Conservation (phyloP, 2,113 vertebrate genomes). For the Sander lucioperca region DNA sequence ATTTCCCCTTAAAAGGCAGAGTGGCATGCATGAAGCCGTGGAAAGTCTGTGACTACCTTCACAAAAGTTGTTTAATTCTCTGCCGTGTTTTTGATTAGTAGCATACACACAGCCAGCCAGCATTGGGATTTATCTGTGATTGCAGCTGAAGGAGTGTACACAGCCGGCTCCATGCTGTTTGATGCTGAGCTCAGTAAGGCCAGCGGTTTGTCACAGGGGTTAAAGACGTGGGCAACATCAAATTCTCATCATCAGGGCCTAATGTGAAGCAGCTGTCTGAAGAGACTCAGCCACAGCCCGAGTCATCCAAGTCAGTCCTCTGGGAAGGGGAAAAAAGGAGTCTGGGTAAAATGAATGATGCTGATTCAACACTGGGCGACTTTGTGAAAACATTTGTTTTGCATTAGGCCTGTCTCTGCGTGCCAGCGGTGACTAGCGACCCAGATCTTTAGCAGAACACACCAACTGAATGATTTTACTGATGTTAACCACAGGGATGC, state of each 20-base stretch:
- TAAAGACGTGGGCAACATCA: constrained; percentile 64
- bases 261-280: constrained; percentile 78
- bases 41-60: constrained; percentile 15
- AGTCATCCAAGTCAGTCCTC: constrained; percentile 39
- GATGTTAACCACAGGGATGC: constrained; percentile 31
- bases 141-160: constrained; percentile 5
- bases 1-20: neutral
- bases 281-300: constrained; percentile 24
- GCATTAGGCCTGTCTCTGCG: constrained; percentile 57
- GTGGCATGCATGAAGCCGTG: neutral
- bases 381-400: constrained; percentile 82
- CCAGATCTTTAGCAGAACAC: constrained; percentile 58
- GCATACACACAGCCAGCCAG: neutral
- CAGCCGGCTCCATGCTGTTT: constrained; percentile 31
- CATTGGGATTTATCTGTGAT: constrained; percentile 27
- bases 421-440: constrained; percentile 60
- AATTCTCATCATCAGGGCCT: constrained; percentile 54
- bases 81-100: constrained; percentile 37
- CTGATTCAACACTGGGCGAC: constrained; percentile 76
- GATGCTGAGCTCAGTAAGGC: constrained; percentile 57
- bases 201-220: constrained; percentile 57
- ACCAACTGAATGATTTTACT: constrained; percentile 42
- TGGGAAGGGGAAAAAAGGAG: neutral
- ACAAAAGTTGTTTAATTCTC: constrained; percentile 39
- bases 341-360: constrained; percentile 61